These are phyloP conservation scores for Pantherophis vulpinus DNA, from an alignment of 2,797 vertebrate species.

Conservation along the genomic window DNA sequence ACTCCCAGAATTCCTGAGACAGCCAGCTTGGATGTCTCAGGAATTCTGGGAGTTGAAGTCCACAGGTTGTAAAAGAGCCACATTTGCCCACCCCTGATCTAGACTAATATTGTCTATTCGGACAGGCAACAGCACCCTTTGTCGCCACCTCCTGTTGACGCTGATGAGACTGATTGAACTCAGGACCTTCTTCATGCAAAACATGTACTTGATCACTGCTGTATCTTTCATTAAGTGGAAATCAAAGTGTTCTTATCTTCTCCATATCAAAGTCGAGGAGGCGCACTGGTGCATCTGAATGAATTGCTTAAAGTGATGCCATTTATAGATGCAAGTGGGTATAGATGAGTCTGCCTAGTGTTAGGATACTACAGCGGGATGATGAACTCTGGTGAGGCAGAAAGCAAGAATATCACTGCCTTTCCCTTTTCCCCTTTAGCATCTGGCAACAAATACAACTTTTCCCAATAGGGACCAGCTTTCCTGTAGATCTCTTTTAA, in stretches of 20 bases:
- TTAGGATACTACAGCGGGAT: background rate
- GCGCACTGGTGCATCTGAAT: background rate
- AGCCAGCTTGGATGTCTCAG: too few species aligned
- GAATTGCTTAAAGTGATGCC: background rate
- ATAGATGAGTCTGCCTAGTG: background rate
- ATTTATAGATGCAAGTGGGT: background rate
- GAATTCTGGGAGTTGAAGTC: too few species aligned
- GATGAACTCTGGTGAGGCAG: background rate
- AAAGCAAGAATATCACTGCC: background rate
- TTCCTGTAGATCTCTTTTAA: background rate
- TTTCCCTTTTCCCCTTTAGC: background rate
- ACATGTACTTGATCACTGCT: background rate
- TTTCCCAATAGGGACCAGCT: background rate
- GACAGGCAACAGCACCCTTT: background rate
- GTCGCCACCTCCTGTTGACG: background rate
- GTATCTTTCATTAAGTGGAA: background rate
- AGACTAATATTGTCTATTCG: background rate
- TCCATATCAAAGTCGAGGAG: background rate
- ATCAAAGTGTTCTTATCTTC: background rate
- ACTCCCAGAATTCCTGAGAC: too few species aligned
- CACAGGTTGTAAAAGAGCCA: too few species aligned
- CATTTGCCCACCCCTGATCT: too few species aligned
- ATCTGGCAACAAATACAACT: background rate
- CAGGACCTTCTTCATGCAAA: background rate
- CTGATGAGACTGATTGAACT: background rate